These are phyloP conservation scores for Himalopsyche kuldschensis DNA, from an alignment of 2,888 invertebrate genomes.

Conservation along the genomic window DNA sequence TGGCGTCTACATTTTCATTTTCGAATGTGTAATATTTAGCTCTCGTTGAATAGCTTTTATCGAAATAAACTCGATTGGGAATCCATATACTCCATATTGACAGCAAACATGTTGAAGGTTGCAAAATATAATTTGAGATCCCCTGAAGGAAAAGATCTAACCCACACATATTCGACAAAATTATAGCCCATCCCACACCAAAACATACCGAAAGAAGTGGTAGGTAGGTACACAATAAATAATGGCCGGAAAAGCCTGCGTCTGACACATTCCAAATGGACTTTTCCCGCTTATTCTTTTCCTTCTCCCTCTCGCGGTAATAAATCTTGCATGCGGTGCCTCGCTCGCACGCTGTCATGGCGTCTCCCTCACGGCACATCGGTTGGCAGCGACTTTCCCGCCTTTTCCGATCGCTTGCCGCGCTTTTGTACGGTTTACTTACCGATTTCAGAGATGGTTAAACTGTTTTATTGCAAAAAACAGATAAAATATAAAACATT, in stretches of 20 bases:
- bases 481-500: no score
- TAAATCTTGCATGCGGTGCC: not conserved
- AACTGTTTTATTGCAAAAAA: not conserved
- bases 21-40: no score
- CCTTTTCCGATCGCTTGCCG: not conserved
- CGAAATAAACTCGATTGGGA: no score
- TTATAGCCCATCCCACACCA: not conserved
- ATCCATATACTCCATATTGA: no score
- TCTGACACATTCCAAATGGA: slow-evolving; percentile 32
- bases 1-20: no score
- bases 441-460: not conserved
- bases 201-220: not conserved
- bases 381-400: not conserved
- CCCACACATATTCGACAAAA: not conserved
- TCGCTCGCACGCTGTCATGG: not conserved
- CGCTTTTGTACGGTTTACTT: not conserved
- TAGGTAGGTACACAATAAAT: slow-evolving; percentile 24
- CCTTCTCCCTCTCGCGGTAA: not conserved
- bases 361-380: not conserved
- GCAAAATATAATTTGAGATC: not conserved
- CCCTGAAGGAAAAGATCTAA: not conserved
- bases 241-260: slow-evolving; percentile 23
- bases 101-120: no score
- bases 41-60: no score
- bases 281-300: not conserved